These are phyloP conservation scores for Pristionchus entomophagus DNA, from an alignment of 2,888 invertebrate genomes.

Conservation along the genomic window DNA sequence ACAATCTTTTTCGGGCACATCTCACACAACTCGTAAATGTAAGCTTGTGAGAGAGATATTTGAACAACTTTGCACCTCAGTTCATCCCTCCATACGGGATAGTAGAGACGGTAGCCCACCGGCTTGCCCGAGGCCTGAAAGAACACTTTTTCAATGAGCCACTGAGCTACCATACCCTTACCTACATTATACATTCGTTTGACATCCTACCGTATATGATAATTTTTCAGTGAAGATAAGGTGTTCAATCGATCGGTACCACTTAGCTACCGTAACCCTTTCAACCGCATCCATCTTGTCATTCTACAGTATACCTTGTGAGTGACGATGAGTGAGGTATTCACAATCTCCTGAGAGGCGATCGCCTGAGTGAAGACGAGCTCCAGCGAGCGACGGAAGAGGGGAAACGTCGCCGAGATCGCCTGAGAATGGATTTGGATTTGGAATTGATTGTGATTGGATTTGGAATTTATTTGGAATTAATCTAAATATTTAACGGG, in stretches of 20 bases:
- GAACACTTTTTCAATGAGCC: neutral
- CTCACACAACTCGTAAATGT: no score
- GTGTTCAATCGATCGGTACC: neutral
- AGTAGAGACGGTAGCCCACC: conserved; percentile 8
- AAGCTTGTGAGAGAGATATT: no score
- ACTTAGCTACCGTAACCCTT: neutral
- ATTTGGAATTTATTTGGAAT: no score
- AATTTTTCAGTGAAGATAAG: no score
- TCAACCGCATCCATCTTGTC: neutral
- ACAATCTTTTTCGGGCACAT: no score
- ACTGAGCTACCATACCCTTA: neutral
- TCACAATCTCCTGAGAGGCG: neutral
- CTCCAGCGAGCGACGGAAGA: conserved; percentile 7
- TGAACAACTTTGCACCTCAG: no score
- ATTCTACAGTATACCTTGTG: conserved; percentile 14
- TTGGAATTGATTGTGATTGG: neutral
- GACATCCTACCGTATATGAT: neutral
- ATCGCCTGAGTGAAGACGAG: neutral
- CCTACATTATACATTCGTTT: neutral
- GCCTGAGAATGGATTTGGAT: neutral
- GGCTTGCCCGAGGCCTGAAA: neutral
- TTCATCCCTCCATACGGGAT: conserved; percentile 9
- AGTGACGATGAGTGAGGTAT: neutral
- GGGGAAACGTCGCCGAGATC: neutral
- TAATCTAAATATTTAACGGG: no score